Evolutionary conservation across 2,888 invertebrate genomes (phyloP).

Genomic region (Therioaphis trifolii): DNA sequence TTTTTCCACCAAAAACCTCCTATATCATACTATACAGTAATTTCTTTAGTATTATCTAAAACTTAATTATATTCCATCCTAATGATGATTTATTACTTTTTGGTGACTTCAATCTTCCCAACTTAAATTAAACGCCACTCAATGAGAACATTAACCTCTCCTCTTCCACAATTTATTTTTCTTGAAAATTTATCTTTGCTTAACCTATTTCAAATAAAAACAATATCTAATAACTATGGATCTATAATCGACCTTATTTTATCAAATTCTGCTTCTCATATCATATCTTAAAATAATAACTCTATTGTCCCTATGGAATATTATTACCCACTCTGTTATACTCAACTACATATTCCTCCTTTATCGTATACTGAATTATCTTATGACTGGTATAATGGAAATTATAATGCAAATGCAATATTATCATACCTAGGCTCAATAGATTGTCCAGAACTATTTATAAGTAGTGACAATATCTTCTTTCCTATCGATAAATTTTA

Average conservation of each 20-base stretch:
- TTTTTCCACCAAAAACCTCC: no score
- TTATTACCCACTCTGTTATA: background rate
- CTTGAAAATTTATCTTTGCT: background rate
- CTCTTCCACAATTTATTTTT: background rate
- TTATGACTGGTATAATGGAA: no score
- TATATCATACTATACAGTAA: no score
- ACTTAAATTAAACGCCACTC: background rate
- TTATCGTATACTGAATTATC: no score
- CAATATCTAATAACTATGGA: background rate
- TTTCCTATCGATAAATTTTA: no score
- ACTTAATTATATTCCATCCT: background rate
- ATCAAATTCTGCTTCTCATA: background rate
- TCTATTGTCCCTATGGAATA: background rate
- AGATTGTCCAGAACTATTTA: no score
- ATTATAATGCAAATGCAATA: no score
- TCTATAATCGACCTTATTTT: background rate
- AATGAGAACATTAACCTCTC: background rate
- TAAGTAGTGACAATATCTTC: no score
- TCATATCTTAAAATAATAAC: background rate
- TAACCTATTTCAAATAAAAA: background rate
- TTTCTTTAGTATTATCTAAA: no score
- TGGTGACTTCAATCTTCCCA: background rate
- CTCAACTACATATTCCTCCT: no score
- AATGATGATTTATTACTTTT: background rate
- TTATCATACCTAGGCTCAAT: no score